These are phyloP conservation scores for Azorinus chamasolen DNA, from an alignment of 2,888 invertebrate species.

Conservation along the genomic window DNA sequence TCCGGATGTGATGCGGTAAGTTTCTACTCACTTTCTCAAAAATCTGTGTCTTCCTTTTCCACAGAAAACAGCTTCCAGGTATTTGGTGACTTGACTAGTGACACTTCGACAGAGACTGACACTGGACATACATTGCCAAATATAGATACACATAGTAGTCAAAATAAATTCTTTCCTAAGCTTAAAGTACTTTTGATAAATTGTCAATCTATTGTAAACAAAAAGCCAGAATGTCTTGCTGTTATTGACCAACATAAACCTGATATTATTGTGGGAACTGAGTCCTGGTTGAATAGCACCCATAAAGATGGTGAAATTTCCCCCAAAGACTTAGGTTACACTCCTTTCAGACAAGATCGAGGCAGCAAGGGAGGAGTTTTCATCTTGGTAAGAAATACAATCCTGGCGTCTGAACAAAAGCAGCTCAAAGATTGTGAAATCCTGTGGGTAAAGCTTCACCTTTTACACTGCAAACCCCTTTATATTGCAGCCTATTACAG, in stretches of 20 bases:
- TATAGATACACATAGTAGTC: too few relatives aligned
- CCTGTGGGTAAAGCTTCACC: slow-evolving; percentile 8
- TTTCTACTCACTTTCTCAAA: too few relatives aligned
- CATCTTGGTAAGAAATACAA: too few relatives aligned
- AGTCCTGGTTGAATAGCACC: not conserved
- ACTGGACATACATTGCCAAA: too few relatives aligned
- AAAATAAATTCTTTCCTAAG: not conserved
- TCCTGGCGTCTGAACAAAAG: slow-evolving; percentile 16
- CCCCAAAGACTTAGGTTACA: slow-evolving; percentile 11
- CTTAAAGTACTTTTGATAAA: not conserved
- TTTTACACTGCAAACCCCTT: slow-evolving; percentile 5
- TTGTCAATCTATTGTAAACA: slow-evolving; percentile 8
- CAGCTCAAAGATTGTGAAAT: slow-evolving; percentile 30
- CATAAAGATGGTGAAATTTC: slow-evolving; percentile 18
- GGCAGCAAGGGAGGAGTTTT: not conserved
- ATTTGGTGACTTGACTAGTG: too few relatives aligned
- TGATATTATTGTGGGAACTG: not conserved
- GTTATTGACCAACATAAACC: not conserved
- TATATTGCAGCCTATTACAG: slow-evolving; percentile 24
- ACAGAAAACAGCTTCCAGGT: too few relatives aligned
- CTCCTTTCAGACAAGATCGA: slow-evolving; percentile 20
- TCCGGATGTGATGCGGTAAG: too few relatives aligned
- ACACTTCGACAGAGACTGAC: too few relatives aligned
- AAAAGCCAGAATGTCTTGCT: slow-evolving; percentile 1
- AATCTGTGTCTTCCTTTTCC: too few relatives aligned